Conservation (phyloP, 2,113 vertebrate species). For the Mus spicilegus region DNA sequence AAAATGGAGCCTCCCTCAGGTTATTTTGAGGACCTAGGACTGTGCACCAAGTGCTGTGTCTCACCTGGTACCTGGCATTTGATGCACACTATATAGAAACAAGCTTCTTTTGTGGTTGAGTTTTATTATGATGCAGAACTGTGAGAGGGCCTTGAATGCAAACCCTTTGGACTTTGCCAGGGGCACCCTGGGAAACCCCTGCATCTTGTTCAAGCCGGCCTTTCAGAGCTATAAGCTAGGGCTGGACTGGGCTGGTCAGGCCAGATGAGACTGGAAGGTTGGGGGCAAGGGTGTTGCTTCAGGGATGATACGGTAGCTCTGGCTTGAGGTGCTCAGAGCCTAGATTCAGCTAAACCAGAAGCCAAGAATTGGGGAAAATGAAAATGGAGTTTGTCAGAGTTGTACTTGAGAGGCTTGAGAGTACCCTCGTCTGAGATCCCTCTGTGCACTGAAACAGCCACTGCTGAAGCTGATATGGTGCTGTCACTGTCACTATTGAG, state of each 20-base stretch:
- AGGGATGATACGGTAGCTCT: neutral
- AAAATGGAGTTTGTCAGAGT: neutral
- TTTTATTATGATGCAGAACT: neutral
- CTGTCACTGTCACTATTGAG: rapidly evolving
- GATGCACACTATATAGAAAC: neutral
- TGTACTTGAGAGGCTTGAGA: neutral
- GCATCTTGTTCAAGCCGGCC: neutral
- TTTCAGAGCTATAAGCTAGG: neutral
- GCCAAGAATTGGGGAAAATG: neutral
- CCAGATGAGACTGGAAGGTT: neutral
- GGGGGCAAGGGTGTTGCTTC: neutral
- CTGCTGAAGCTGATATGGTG: too few species aligned
- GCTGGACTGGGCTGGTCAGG: neutral
- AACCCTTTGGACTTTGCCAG: slow-evolving; percentile 17
- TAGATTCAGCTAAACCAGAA: neutral
- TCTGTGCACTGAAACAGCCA: neutral
- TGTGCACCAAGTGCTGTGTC: neutral
- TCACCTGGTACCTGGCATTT: neutral
- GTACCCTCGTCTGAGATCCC: neutral
- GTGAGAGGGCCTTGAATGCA: neutral
- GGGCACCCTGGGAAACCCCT: neutral
- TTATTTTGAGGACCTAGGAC: neutral
- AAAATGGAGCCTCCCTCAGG: neutral
- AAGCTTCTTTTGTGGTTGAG: neutral
- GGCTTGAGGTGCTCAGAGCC: neutral